Evolutionary conservation across 2,888 invertebrate species (phyloP), one percentile per base, ranked within the genome.

Genomic region (Tetanocera ferruginea): DNA sequence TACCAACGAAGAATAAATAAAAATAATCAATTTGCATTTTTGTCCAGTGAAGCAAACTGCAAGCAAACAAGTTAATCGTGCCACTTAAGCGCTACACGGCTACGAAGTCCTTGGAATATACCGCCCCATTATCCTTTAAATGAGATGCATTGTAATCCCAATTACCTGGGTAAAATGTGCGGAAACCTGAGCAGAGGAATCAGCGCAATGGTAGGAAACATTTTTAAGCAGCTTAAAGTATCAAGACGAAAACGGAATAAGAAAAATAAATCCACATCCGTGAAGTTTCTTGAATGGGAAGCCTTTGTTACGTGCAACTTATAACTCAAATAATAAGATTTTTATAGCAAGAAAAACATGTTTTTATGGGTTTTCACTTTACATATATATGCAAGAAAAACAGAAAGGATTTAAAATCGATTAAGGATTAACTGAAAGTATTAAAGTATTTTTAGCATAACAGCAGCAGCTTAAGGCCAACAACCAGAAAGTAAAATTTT

Each of bases 11-110:
- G 28, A 28, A 31, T 60, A 60, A 31, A 19, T 14, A 17, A 19
- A 51, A 43, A 72, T 73, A 80, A 80, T 81, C 76, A 82, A 83
- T 82, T 83, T 81, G 78, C 80, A 80, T 81, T 80, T 78, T 57
- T 71, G 79, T 78, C 67, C 77, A 78, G 77, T 80, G 76, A 79
- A 80, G 80, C 82, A 74, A 78, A 77, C 71, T 81, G 80, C 80
- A 80, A 79, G 77, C 82, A 81, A 83, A 81, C 83, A 81, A 73
- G 72, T 81, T 82, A 75, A 75, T 75, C 67, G 60, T 28, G 51
- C 28, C 67, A 66, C 67, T 55, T 66, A 55, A 75, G 52, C n/a
- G 25, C 28, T 23, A 19, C 14, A 17, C 25, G 67, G 6, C 4
- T 6, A 23, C n/a, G 69, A 49, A 25, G 23, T 5, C 6, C 43